Conservation (phyloP, 1,140 invertebrate genomes). For the fruit fly (Drosophila melanogaster) region Release_6_plus_ISO1_MT NC_004354.4:13787501-13788000, state of each 20-base stretch:
- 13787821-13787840: background rate
- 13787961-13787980: constrained; percentile 7
- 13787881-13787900: constrained; percentile 67
- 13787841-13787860: background rate
- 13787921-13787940: constrained; percentile 2
- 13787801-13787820: background rate
- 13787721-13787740: constrained; percentile 10
- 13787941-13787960: constrained; percentile 13
- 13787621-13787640: no score
- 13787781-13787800: constrained; percentile 40
- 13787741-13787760: background rate
- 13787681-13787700: constrained; percentile 16
- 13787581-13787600: constrained; percentile 11
- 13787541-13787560: constrained; percentile 16
- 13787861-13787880: constrained; percentile 24
- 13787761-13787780: constrained; percentile 8
- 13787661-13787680: background rate
- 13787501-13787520: background rate
- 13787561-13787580: constrained; percentile 38
- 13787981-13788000: constrained; percentile 8
- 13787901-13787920: constrained; percentile 59
- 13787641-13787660: no score
- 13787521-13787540: constrained; percentile 1
- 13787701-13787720: constrained; percentile 20
- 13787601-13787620: constrained; percentile 20